Evolutionary conservation across 2,113 vertebrate genomes (phyloP), one percentile per base, ranked within the genome.

Genomic region (Hassar affinis): DNA sequence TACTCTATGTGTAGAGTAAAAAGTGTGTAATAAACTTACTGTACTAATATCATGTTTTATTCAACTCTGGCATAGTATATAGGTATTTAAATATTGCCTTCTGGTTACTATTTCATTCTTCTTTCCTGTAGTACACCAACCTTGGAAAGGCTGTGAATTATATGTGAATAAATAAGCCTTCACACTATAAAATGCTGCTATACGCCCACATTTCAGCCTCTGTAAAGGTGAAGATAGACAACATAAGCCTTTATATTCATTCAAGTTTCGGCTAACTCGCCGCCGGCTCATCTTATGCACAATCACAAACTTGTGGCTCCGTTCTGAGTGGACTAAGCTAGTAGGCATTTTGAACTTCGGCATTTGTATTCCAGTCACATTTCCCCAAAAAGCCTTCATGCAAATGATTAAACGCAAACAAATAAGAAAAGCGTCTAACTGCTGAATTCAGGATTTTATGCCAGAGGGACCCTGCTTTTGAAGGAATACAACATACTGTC

Each of bases 381-480:
- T 74, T 45, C 52, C 78, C 45, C 4, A 7, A 52, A 72, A 77
- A 68, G 81, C 84, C 83, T 85, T 84, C 84, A 86, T 86, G 79
- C 64, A 47, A 88, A 88, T 86, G 81, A 88, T 86, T 86, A 88
- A 88, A 83, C 84, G 69, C 84, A 84, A 86, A 86, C 87, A 81
- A 84, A 79, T 72, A 83, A 56, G 62, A 79, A 72, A 61, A n/a
- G 25, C 66, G 10, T 71, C 64, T 79, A 78, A 85, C 81, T 80
- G 72, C 75, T 54, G 78, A 61, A 57, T 81, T 35, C 51, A 0
- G 54, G 64, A 78, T 88, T 84, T 85, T 30, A 79, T 84, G 87
- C 78, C 71, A 72, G 57, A 54, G 72, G 87, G 87, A 81, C 81
- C 15, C 61, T 74, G 54, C 56, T 77, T 83, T 80, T 76, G 81